phyloP scores from a whole-genome alignment of 2,888 invertebrate genomes.

The Entomobrya proxima region DNA sequence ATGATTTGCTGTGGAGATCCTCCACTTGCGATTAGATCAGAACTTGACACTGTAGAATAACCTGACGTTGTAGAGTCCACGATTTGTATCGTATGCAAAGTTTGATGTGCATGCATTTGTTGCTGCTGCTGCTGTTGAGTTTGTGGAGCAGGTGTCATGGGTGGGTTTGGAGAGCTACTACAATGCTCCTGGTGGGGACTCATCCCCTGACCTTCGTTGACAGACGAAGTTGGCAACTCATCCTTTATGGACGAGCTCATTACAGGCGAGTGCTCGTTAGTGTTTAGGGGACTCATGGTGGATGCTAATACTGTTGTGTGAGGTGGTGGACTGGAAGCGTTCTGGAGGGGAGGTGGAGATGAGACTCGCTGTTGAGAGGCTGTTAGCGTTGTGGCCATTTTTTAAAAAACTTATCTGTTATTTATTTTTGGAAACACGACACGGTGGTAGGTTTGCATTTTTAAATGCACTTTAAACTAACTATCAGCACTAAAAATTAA shows the following conservation, averaged over 20 bases:
- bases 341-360: slow-evolving; percentile 26
- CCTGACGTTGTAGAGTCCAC: slow-evolving; percentile 34
- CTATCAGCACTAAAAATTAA: background rate
- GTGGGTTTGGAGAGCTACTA: background rate
- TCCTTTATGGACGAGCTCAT: background rate
- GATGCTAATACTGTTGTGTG: slow-evolving; percentile 61
- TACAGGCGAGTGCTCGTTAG: background rate
- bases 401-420: slow-evolving; percentile 16
- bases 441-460: background rate
- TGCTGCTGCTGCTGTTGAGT: slow-evolving; percentile 7
- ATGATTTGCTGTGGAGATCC: slow-evolving; percentile 42
- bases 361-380: slow-evolving; percentile 14
- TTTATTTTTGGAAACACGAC: slow-evolving; percentile 13
- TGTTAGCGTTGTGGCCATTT: slow-evolving; percentile 48
- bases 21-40: background rate
- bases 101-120: background rate
- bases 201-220: background rate
- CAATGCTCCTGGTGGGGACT: background rate
- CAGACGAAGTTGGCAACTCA: slow-evolving; percentile 34
- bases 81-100: slow-evolving; percentile 12
- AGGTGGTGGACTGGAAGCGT: slow-evolving; percentile 11
- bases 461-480: background rate
- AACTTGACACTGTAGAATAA: background rate
- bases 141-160: background rate
- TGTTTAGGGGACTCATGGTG: slow-evolving; percentile 50